Percentiles rank a stretch among this genome's conserved stretches.
Evolutionary conservation across 2,113 vertebrate genomes (phyloP).

Genomic region (Catharus bicknelli): DNA sequence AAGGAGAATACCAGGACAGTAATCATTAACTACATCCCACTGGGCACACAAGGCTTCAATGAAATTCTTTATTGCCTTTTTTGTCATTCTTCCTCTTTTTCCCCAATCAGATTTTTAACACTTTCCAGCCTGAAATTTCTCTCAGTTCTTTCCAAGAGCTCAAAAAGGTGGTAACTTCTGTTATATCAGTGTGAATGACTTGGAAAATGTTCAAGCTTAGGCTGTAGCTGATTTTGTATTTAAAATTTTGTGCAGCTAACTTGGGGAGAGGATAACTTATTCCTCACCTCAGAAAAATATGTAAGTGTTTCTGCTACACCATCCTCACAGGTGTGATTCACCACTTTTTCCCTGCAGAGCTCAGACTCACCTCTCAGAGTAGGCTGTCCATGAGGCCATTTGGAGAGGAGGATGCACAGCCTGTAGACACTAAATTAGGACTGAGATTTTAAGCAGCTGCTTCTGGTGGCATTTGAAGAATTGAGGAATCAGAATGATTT

Average conservation of each 20-base stretch:
- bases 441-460: neutral
- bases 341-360: neutral
- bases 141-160: neutral
- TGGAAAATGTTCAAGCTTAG: neutral
- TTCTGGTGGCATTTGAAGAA: neutral
- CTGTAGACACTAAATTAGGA: fast-evolving
- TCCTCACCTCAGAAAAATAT: neutral
- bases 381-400: neutral
- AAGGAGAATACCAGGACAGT: neutral
- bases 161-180: neutral
- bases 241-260: neutral
- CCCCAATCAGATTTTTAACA: neutral
- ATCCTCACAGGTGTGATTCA: neutral
- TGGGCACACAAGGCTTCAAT: fast-evolving
- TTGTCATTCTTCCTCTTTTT: neutral
- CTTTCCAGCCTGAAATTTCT: neutral
- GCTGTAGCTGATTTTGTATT: neutral
- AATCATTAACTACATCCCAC: neutral
- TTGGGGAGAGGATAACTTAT: fast-evolving
- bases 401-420: neutral
- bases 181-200: neutral
- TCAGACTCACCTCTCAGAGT: fast-evolving
- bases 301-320: neutral
- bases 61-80: neutral
- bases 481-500: neutral